These are phyloP conservation scores for Idaea aversata DNA, from an alignment of 2,888 invertebrate species.

Conservation along the genomic window DNA sequence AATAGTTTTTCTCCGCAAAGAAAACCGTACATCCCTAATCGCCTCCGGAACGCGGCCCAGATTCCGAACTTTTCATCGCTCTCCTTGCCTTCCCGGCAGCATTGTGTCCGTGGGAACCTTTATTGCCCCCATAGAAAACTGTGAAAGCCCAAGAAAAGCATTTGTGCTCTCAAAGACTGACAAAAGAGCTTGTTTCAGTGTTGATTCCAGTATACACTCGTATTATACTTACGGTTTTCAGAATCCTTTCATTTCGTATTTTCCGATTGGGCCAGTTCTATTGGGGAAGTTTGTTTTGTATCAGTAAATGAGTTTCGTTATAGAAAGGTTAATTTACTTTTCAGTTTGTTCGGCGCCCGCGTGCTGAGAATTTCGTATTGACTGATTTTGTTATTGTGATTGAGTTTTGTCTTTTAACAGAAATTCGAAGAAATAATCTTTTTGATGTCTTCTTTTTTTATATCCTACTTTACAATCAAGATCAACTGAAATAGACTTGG, in stretches of 20 bases:
- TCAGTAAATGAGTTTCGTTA: conserved; percentile 74
- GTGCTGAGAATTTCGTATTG: background rate
- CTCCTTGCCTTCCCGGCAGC: conserved; percentile 67
- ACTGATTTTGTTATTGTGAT: conserved; percentile 2
- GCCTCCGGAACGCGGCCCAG: conserved; percentile 72
- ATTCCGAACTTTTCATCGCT: conserved; percentile 77
- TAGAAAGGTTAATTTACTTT: conserved; percentile 71
- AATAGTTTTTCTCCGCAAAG: background rate
- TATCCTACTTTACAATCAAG: background rate
- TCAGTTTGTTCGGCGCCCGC: conserved; percentile 45
- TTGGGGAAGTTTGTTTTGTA: conserved; percentile 66
- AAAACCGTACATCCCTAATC: conserved; percentile 47
- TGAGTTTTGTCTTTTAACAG: background rate
- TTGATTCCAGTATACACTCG: conserved; percentile 45
- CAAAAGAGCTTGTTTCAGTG: conserved; percentile 60
- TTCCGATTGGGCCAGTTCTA: conserved; percentile 64
- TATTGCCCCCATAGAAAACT: conserved; percentile 78
- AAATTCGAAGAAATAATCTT: background rate
- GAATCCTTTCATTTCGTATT: conserved; percentile 61
- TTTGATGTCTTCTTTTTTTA: background rate
- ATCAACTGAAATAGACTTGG: background rate
- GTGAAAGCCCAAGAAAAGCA: conserved; percentile 78
- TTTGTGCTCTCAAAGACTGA: conserved; percentile 69
- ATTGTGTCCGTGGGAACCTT: conserved; percentile 79
- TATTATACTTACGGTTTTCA: conserved; percentile 15